phyloP scores from a whole-genome alignment of 1,140 invertebrate species.

The Ceratosolen solmsi region DNA sequence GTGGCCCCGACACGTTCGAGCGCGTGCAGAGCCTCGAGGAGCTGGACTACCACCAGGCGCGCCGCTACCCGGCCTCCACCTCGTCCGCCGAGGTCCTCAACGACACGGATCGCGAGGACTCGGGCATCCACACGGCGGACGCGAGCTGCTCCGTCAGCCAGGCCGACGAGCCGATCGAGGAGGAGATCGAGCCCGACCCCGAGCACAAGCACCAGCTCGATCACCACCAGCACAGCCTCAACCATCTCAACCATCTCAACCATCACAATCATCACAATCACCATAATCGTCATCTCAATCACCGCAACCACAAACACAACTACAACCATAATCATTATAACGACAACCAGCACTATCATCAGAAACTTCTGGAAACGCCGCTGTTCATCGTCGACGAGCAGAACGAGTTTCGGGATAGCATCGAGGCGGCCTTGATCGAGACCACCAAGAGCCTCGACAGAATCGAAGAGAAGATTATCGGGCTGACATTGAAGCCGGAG shows the following conservation, averaged over 20 bases:
- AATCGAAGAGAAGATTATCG: conserved; percentile 57
- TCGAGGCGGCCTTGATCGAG: conserved; percentile 12
- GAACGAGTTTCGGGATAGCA: conserved; percentile 27
- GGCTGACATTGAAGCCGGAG: background rate
- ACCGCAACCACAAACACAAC: background rate
- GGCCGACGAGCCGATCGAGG: conserved; percentile 78
- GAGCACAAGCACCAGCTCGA: background rate
- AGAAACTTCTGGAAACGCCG: background rate
- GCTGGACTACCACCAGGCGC: conserved; percentile 66
- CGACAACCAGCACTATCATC: too few relatives aligned
- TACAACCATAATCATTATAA: too few relatives aligned
- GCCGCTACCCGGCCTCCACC: conserved; percentile 74
- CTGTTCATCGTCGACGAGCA: conserved; percentile 57
- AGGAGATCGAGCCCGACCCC: conserved; percentile 41
- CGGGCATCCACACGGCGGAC: conserved; percentile 86
- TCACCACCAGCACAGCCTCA: conserved; percentile 23
- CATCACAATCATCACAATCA: too few relatives aligned
- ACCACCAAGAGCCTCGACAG: conserved; percentile 52
- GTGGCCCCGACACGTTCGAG: conserved; percentile 76
- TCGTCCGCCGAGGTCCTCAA: conserved; percentile 73
- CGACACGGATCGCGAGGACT: conserved; percentile 85
- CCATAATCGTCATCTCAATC: background rate
- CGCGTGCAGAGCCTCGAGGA: conserved; percentile 80
- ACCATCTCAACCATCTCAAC: too few relatives aligned
- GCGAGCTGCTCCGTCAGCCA: conserved; percentile 85